phyloP scores from a whole-genome alignment of 1,140 invertebrate genomes.

The Gryon sp. region DNA sequence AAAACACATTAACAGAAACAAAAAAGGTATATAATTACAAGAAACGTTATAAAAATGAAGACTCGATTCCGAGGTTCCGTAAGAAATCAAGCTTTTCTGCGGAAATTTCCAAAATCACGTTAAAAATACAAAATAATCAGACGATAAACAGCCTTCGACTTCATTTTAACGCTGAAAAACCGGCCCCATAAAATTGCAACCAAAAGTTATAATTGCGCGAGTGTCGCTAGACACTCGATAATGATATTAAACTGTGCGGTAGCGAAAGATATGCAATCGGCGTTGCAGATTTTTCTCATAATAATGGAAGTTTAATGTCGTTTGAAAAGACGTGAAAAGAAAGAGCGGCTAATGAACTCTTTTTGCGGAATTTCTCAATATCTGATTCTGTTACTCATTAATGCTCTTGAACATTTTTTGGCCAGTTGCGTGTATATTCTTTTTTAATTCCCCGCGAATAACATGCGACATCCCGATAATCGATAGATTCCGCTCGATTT shows the following conservation, averaged over 20 bases:
- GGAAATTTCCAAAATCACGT: too few relatives aligned
- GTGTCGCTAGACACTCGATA: slow-evolving; percentile 15
- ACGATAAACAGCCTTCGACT: neutral
- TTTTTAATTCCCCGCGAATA: slow-evolving; percentile 38
- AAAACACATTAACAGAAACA: too few relatives aligned
- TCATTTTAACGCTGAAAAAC: slow-evolving; percentile 11
- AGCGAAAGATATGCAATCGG: slow-evolving; percentile 44
- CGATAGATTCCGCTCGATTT: slow-evolving; percentile 63
- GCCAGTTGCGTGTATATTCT: slow-evolving; percentile 10
- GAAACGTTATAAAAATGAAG: too few relatives aligned
- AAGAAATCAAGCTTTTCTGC: too few relatives aligned
- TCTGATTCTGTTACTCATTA: slow-evolving; percentile 58
- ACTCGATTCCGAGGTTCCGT: too few relatives aligned
- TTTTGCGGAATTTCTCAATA: slow-evolving; percentile 46
- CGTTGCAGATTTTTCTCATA: slow-evolving; percentile 46
- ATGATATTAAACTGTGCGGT: slow-evolving; percentile 29
- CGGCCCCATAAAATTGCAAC: slow-evolving; percentile 41
- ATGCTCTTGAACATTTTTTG: slow-evolving; percentile 29
- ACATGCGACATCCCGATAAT: slow-evolving; percentile 57
- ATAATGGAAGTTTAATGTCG: slow-evolving; percentile 53
- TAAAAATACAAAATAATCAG: neutral
- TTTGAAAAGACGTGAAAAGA: slow-evolving; percentile 29
- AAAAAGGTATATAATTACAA: too few relatives aligned
- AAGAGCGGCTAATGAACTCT: slow-evolving; percentile 40
- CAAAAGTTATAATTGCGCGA: slow-evolving; percentile 44